phyloP scores from a whole-genome alignment of 2,888 invertebrate genomes.

The Myopa testacea region DNA sequence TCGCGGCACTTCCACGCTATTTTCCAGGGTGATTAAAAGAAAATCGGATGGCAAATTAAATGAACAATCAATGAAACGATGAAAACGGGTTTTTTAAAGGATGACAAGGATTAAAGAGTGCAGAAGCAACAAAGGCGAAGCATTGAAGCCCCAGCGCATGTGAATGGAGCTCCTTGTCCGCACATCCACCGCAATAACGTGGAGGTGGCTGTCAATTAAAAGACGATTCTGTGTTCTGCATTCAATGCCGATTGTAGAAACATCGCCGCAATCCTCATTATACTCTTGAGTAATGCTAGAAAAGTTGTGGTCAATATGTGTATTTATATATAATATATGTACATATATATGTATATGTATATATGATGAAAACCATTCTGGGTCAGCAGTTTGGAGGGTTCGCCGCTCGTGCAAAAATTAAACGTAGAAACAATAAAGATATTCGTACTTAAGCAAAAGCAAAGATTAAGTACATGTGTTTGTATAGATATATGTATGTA shows the following conservation, averaged over 20 bases:
- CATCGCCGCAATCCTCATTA: not conserved
- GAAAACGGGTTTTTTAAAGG: slow-evolving; percentile 24
- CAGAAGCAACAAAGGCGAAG: not conserved
- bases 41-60: slow-evolving; percentile 22
- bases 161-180: not conserved
- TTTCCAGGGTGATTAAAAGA: not conserved
- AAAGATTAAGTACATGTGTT: no score
- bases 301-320: no score
- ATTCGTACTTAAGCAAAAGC: no score
- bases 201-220: no score
- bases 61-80: not conserved
- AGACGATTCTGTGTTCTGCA: no score
- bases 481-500: no score
- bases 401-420: no score
- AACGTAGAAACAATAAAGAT: no score
- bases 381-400: no score
- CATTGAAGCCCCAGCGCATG: not conserved
- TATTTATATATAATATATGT: no score
- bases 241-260: not conserved
- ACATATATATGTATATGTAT: not conserved
- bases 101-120: not conserved
- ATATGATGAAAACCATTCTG: no score
- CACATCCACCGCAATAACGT: not conserved
- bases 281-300: not conserved
- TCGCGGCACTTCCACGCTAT: not conserved